Evolutionary conservation across 2,888 invertebrate genomes (phyloP).

Genomic region (Oscheius sp.): DNA sequence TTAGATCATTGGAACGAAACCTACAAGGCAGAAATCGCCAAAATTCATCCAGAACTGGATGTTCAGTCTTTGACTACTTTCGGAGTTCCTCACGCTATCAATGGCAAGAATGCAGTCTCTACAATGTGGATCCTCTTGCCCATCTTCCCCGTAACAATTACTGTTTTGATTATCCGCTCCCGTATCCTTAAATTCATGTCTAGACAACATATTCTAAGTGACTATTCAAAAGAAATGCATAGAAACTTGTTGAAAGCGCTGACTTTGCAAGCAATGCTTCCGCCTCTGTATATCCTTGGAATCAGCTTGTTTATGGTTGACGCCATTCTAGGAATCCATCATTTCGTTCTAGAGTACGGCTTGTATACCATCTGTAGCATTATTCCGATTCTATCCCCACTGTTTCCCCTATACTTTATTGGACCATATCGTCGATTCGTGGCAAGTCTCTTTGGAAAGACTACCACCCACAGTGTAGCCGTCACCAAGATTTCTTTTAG

Average conservation of each 20-base stretch:
- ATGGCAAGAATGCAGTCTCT: background rate
- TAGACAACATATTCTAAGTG: background rate
- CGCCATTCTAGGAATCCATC: background rate
- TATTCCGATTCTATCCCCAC: constrained; percentile 4
- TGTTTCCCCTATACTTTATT: constrained; percentile 5
- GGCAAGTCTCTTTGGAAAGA: background rate
- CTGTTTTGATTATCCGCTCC: constrained; percentile 4
- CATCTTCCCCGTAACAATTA: background rate
- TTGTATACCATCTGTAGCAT: background rate
- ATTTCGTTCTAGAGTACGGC: background rate
- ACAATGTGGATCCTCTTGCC: constrained; percentile 8
- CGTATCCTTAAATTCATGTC: background rate
- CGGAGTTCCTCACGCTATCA: background rate
- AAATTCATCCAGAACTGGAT: constrained; percentile 2
- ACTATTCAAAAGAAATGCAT: background rate
- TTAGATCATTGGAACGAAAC: background rate
- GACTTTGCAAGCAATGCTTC: constrained; percentile 6
- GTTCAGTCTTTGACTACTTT: background rate
- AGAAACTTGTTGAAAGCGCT: background rate
- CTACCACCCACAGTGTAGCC: background rate
- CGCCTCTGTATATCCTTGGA: background rate
- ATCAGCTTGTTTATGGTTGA: background rate
- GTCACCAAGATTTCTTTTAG: background rate
- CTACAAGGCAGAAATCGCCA: background rate
- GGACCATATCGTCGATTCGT: background rate